Conservation (phyloP, 2,113 vertebrate genomes). For the Hypomesus transpacificus region DNA sequence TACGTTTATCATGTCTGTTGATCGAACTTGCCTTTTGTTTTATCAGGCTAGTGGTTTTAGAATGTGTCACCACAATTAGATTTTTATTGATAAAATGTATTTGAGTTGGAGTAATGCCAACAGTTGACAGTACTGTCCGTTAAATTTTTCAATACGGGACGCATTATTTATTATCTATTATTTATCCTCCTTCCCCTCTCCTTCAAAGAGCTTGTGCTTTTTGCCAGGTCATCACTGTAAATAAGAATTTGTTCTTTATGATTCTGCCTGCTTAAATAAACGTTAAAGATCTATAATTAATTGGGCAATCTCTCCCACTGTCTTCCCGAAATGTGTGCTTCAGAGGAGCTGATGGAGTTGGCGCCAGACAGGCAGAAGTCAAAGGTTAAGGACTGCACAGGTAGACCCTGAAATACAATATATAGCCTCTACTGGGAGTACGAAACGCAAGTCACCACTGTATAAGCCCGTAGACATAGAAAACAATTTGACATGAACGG, state of each 20-base stretch:
- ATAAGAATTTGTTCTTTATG: no score
- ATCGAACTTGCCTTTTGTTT: background rate
- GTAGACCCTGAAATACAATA: slow-evolving; percentile 63
- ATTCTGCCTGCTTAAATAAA: no score
- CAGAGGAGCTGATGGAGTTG: slow-evolving; percentile 72
- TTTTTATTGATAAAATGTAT: slow-evolving; percentile 1
- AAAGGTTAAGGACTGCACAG: slow-evolving; percentile 71
- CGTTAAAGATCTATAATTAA: no score
- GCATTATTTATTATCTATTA: no score
- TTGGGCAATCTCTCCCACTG: background rate
- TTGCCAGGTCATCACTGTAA: no score
- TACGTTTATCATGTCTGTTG: background rate
- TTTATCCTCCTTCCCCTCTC: no score
- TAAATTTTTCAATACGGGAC: no score
- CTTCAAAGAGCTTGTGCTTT: no score
- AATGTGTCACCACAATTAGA: background rate
- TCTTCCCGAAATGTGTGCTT: background rate
- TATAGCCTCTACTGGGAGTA: background rate
- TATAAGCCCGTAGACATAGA: no score
- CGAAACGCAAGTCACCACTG: background rate
- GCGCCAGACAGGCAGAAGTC: slow-evolving; percentile 75
- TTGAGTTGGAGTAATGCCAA: background rate
- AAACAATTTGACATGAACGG: no score
- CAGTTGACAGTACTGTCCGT: background rate
- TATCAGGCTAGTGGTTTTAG: background rate